phyloP scores from a whole-genome alignment of 2,888 invertebrate genomes.

The Eristalis arbustorum region DNA sequence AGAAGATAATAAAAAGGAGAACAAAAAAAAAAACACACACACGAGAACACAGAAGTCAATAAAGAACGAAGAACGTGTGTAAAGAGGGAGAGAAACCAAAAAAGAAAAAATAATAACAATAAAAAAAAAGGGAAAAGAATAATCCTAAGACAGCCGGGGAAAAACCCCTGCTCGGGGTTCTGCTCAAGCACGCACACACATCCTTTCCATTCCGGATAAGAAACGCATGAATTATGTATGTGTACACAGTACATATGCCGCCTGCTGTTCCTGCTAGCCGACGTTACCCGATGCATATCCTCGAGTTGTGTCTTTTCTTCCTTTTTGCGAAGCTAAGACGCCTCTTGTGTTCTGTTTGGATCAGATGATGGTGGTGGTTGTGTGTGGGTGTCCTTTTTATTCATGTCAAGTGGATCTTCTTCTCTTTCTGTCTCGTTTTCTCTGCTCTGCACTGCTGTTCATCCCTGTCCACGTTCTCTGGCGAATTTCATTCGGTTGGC shows the following conservation, averaged over 20 bases:
- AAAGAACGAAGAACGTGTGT: background rate
- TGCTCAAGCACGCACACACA: slow-evolving; percentile 23
- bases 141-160: slow-evolving; percentile 35
- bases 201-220: slow-evolving; percentile 5
- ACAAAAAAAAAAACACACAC: background rate
- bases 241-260: slow-evolving; percentile 55
- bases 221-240: slow-evolving; percentile 60
- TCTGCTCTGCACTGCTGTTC: slow-evolving; percentile 3
- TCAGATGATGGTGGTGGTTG: slow-evolving; percentile 11
- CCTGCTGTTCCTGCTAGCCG: slow-evolving; percentile 41
- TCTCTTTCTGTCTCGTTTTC: slow-evolving; percentile 8
- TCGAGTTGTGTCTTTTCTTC: slow-evolving; percentile 29
- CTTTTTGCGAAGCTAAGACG: slow-evolving; percentile 15
- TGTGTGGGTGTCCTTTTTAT: slow-evolving; percentile 57
- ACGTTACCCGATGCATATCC: slow-evolving; percentile 39
- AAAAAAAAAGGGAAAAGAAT: slow-evolving; percentile 8
- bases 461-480: background rate
- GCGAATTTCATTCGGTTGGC: slow-evolving; percentile 48
- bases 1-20: background rate
- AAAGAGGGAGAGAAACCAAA: slow-evolving; percentile 5
- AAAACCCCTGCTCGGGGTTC: slow-evolving; percentile 34
- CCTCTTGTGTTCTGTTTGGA: background rate
- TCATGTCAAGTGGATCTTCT: slow-evolving; percentile 61
- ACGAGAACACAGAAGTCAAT: slow-evolving; percentile 9
- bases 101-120: slow-evolving; percentile 44